These are phyloP conservation scores for Zaprionus ornatus DNA, from an alignment of 1,140 invertebrate species.

Conservation along the genomic window DNA sequence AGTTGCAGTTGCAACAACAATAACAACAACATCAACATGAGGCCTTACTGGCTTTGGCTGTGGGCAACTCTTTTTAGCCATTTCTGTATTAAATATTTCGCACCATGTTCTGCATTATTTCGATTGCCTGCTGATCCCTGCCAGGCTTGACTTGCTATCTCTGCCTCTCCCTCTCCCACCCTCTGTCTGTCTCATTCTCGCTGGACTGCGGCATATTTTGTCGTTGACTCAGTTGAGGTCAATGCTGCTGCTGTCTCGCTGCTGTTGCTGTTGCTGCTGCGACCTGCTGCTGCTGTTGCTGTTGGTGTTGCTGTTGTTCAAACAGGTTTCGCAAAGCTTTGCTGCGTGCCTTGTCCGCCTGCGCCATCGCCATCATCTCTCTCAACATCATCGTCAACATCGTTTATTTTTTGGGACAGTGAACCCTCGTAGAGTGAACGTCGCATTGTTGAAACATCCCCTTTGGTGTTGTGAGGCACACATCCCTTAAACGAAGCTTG, in stretches of 20 bases:
- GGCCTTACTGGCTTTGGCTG: slow-evolving; percentile 13
- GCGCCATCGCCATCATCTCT: neutral
- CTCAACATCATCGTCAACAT: neutral
- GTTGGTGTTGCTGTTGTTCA: slow-evolving; percentile 44
- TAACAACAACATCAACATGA: slow-evolving; percentile 15
- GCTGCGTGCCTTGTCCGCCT: slow-evolving; percentile 24
- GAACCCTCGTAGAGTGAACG: slow-evolving; percentile 29
- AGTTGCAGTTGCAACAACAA: slow-evolving; percentile 33
- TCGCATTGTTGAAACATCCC: slow-evolving; percentile 23
- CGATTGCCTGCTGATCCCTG: slow-evolving; percentile 61
- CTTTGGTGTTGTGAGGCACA: slow-evolving; percentile 8
- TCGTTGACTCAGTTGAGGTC: slow-evolving; percentile 79
- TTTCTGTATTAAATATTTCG: slow-evolving; percentile 82
- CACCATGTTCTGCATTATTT: slow-evolving; percentile 81
- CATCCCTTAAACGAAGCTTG: slow-evolving; percentile 38
- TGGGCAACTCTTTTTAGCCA: slow-evolving; percentile 55
- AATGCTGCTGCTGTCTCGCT: slow-evolving; percentile 54
- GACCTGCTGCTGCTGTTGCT: slow-evolving; percentile 41
- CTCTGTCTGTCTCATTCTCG: slow-evolving; percentile 15
- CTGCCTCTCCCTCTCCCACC: neutral
- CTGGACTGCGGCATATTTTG: slow-evolving; percentile 67
- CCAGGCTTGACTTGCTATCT: neutral
- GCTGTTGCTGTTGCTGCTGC: slow-evolving; percentile 28
- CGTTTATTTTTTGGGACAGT: slow-evolving; percentile 29
- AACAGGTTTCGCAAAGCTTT: slow-evolving; percentile 61